These are phyloP conservation scores for Tympanuchus pallidicinctus DNA, from an alignment of 2,113 vertebrate species.

Conservation along the genomic window DNA sequence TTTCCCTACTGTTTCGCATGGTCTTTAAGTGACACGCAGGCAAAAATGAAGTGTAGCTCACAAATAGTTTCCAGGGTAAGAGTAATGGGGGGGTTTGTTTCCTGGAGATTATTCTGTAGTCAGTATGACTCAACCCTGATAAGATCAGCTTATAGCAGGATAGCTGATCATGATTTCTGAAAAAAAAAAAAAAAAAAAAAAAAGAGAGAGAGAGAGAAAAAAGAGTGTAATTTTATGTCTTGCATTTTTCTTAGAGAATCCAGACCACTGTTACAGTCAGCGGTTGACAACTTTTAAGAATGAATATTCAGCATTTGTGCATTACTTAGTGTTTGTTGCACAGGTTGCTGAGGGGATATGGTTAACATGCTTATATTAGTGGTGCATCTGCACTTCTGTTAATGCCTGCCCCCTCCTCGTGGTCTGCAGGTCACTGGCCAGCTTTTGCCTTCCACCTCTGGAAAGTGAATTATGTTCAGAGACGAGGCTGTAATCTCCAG, in stretches of 20 bases:
- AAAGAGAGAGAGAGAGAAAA: neutral
- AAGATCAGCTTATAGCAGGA: neutral
- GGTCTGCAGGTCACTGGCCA: neutral
- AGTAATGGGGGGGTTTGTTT: neutral
- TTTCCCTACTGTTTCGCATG: neutral
- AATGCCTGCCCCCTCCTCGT: neutral
- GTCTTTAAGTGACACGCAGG: neutral
- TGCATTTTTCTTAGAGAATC: neutral
- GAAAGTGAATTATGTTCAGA: neutral
- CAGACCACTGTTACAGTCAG: neutral
- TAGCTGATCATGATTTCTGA: neutral
- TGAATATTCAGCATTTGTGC: neutral
- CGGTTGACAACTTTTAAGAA: neutral
- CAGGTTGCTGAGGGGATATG: neutral
- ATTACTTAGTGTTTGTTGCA: neutral
- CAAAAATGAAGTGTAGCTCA: neutral
- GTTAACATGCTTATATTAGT: accelerated
- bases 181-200: neutral
- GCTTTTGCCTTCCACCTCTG: neutral
- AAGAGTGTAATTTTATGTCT: neutral
- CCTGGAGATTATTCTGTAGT: neutral
- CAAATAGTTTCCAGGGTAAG: neutral
- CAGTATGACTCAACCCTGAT: neutral
- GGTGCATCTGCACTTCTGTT: neutral
- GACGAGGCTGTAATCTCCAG: neutral